Conservation (phyloP, 2,888 invertebrate species). For the Rhogogaster chlorosoma region DNA sequence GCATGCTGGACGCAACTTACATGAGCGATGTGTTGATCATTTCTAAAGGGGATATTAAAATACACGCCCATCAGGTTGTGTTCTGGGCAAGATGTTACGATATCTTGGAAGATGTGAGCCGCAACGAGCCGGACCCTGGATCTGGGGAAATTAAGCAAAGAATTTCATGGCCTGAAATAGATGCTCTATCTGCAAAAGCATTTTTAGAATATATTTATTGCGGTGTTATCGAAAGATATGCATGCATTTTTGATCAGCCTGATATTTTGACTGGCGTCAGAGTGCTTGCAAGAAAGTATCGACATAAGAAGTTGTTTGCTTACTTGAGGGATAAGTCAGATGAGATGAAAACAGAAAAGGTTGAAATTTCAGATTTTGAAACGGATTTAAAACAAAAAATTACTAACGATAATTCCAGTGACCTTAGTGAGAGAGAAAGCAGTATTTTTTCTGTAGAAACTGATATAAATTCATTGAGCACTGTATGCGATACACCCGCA, state of each 20-base stretch:
- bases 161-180: constrained; percentile 68
- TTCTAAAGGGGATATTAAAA: constrained; percentile 71
- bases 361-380: neutral
- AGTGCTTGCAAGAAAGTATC: constrained; percentile 69
- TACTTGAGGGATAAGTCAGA: constrained; percentile 61
- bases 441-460: constrained; percentile 8
- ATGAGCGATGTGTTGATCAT: constrained; percentile 77
- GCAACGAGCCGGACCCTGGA: constrained; percentile 61
- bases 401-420: neutral
- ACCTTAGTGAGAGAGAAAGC: neutral
- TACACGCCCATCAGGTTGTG: constrained; percentile 78
- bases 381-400: neutral
- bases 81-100: constrained; percentile 76
- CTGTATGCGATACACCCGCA: neutral
- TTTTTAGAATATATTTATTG: constrained; percentile 77
- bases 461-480: constrained; percentile 2
- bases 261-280: constrained; percentile 60
- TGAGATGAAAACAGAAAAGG: constrained; percentile 24
- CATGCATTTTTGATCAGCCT: constrained; percentile 59
- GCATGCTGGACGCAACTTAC: constrained; percentile 70
- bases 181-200: constrained; percentile 68
- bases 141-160: constrained; percentile 63
- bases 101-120: constrained; percentile 72
- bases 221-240: constrained; percentile 67
- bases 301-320: constrained; percentile 66